phyloP scores from a whole-genome alignment of 1,140 invertebrate genomes.

The Phenacoccus solenopsis region DNA sequence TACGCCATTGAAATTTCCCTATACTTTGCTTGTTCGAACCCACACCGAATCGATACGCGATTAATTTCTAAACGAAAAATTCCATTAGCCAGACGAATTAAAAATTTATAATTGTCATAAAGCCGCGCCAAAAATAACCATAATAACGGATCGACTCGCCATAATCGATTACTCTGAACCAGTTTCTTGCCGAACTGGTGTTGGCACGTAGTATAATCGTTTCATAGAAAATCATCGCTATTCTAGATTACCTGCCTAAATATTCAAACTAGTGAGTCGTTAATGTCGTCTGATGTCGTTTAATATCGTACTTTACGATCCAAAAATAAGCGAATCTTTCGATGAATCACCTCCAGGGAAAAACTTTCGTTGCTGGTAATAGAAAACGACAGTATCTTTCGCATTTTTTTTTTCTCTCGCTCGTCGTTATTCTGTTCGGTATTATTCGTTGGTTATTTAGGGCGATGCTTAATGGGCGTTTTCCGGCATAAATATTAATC shows the following conservation, averaged over 20 bases:
- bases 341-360: background rate
- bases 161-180: background rate
- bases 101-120: background rate
- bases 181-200: background rate
- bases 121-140: background rate
- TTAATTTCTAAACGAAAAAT: background rate
- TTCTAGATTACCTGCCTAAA: background rate
- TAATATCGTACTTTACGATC: background rate
- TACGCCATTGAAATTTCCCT: too few species aligned
- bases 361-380: background rate
- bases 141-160: background rate
- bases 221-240: constrained; percentile 3
- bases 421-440: too few species aligned
- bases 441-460: too few species aligned
- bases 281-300: background rate
- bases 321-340: background rate
- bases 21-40: too few species aligned
- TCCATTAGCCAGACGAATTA: background rate
- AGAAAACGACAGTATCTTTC: too few species aligned
- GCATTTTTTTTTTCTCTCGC: too few species aligned
- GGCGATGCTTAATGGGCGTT: too few species aligned
- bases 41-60: background rate
- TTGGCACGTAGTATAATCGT: background rate
- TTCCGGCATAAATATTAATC: too few species aligned
- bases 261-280: background rate